Percentiles rank a stretch among this genome's conserved stretches.
phyloP scores from a whole-genome alignment of 2,888 invertebrate genomes.

The Microchrysa polita region DNA sequence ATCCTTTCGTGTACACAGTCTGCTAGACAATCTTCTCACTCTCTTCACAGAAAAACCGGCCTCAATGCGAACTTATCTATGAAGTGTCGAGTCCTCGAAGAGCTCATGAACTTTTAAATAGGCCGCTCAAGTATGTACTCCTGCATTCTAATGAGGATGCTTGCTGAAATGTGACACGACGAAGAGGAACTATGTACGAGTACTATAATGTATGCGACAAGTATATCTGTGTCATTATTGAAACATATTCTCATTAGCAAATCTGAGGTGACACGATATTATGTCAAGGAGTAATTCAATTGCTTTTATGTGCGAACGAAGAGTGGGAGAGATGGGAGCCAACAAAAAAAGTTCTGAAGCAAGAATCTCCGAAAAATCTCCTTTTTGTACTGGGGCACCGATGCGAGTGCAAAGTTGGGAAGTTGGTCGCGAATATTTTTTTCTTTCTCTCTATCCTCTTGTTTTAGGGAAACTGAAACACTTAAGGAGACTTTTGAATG shows the following conservation, averaged over 20 bases:
- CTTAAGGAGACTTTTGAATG: too few relatives aligned
- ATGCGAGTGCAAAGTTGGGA: too few relatives aligned
- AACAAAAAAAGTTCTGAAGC: too few relatives aligned
- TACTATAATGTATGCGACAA: too few relatives aligned
- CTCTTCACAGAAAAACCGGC: conserved; percentile 1
- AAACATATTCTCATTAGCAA: conserved; percentile 3
- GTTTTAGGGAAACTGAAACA: too few relatives aligned
- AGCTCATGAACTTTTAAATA: not conserved
- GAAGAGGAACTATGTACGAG: not conserved
- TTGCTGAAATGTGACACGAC: not conserved
- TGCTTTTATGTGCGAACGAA: not conserved
- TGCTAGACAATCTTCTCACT: not conserved
- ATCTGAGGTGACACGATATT: not conserved
- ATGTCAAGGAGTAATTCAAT: conserved; percentile 9
- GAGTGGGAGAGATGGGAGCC: too few relatives aligned
- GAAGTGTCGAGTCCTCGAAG: not conserved
- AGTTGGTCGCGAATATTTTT: too few relatives aligned
- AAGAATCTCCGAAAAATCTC: too few relatives aligned
- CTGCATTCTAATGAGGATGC: conserved; percentile 19
- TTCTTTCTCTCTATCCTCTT: too few relatives aligned
- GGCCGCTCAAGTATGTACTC: not conserved
- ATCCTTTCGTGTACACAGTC: not conserved
- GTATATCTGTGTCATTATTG: conserved; percentile 6
- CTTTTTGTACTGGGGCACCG: too few relatives aligned
- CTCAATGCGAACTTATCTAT: conserved; percentile 4